Base-by-base conservation (phyloP, 2,888 invertebrate species). In the Synanthedon formicaeformis region DNA sequence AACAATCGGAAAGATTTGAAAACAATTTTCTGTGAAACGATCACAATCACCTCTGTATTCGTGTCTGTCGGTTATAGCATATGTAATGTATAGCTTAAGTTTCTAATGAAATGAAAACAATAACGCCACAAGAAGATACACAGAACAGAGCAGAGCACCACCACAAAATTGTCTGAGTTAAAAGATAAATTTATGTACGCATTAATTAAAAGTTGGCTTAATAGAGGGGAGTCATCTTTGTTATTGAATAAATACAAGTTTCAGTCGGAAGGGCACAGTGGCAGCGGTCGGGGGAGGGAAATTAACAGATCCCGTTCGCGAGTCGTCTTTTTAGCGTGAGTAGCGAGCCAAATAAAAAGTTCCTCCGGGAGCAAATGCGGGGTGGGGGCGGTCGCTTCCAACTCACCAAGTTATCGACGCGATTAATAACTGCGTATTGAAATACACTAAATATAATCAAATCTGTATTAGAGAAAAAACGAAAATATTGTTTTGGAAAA, bases 191-290 rank as follows among this genome's bases (percentile, higher is more conserved):
- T 23, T 41, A 41, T 57, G 56, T 61, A 63, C 59, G 66, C 66
- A 65, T 72, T 76, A 69, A 78, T 79, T 77, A 78, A 74, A 78
- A 77, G 61, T 75, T 69, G 59, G 55, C 58, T 54, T 60, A 69
- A 67, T 67, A 61, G 52, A 54, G 48, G 55, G 45, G 51, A 18
- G 60, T 60, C 66, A 66, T 73, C 66, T 66, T 66, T 64, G 68
- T 76, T 73, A 73, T 73, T 75, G 63, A 73, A 75, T 75, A 73
- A 75, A 73, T 70, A 73, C 69, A 69, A 66, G 58, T 70, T 68
- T 60, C 60, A 66, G 66, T 71, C 65, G 60, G 67, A 55, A 10
- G 49, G 52, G 45, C 51, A 51, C 51, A 40, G 45, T 40, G 41
- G 41, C 41, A 45, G 45, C 45, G 14, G 45, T 45, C n/a, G 61